Base-by-base conservation (phyloP, 2,888 invertebrate genomes). In the Choristoneura rosaceana region DNA sequence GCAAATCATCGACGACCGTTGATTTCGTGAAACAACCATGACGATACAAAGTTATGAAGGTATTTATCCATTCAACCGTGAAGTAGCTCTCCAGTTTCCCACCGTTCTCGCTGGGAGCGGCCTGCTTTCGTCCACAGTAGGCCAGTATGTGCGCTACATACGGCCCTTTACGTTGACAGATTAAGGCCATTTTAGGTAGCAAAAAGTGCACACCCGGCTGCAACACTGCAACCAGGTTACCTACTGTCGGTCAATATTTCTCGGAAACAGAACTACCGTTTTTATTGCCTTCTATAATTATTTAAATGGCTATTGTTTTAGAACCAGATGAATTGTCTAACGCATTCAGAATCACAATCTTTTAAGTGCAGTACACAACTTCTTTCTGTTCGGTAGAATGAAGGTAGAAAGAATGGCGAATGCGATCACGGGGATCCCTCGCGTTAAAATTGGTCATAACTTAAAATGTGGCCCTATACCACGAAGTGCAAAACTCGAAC, bases 151-250 rank as follows among this genome's bases (percentile, higher is more conserved):
- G 75, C 79, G 80, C 80, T 77, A 82, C 84, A 86, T 80, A 84
- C 86, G 89, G 91, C 87, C 91, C 91, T 89, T 91, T 88, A 88
- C 77, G 76, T 73, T 80, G 81, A 80, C 82, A 79, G 76, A 90
- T 89, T 86, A 90, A 89, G 91, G 90, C 81, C 89, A 84, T 78
- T 79, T 79, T 75, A 73, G 71, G 79, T 78, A 75, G 82, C 82
- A 92, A 92, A 91, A 90, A 91, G 79, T 81, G 81, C 81, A 89
- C 87, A 87, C 89, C 89, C 87, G 87, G 88, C 88, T 85, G 25
- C 25, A 25, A 25, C 25, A 2, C 84, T 47, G 64, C n/a, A n/a
- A 68, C 66, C 67, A 71, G 71, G 71, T 71, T 71, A 71, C 47
- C 62, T 47, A 43, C 62, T 34, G 15, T 3, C 7, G 38, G 38